Base-by-base conservation (phyloP, 2,888 invertebrate genomes). In the Drosophila atroscutellata region DNA sequence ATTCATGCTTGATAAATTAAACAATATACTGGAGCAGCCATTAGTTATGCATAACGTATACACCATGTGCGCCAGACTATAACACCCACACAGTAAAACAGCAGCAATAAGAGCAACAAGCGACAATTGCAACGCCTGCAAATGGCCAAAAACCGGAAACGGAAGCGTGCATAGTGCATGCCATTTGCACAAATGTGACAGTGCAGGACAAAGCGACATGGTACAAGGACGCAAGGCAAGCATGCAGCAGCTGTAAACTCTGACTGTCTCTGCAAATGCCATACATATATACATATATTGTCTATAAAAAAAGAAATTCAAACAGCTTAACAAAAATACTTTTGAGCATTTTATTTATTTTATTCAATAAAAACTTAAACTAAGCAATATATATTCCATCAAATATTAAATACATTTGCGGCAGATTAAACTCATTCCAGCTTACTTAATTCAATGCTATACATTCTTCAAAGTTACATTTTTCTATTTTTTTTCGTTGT, bases 1-100 rank as follows among this genome's bases (percentile, higher is more conserved):
- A 88, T 86, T 83, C 90, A 90, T 88, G 86, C 77, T 86, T 90
- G 90, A 86, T 86, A 90, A 86, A 86, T 86, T 90, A 86, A 90
- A 86, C 89, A 90, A 90, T 86, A 88, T 81, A 88, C 72, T 80
- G 78, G 67, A 75, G 75, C 77, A 75, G 77, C 74, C 86, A 86
- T 86, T 86, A 90, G 86, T 86, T 86, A 86, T 86, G 90, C 90
- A 90, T 88, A 83, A 81, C 83, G 83, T 90, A 85, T 88, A 76
- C 88, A 70, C 77, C 75, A 83, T 81, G 87, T 82, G 87, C 73
- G 63, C 71, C 74, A 73, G 80, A 79, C 87, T 81, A 74, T 77
- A 56, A 79, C 90, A 67, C 89, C 71, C 77, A 66, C 71, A 65
- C 66, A 42, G 58, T 13, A 26, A n/a, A 9, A 58, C 30, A 51